These are phyloP conservation scores for Pocillopora damicornis DNA, from an alignment of 64 coral and sea anemone genomes.

Conservation along the genomic window DNA sequence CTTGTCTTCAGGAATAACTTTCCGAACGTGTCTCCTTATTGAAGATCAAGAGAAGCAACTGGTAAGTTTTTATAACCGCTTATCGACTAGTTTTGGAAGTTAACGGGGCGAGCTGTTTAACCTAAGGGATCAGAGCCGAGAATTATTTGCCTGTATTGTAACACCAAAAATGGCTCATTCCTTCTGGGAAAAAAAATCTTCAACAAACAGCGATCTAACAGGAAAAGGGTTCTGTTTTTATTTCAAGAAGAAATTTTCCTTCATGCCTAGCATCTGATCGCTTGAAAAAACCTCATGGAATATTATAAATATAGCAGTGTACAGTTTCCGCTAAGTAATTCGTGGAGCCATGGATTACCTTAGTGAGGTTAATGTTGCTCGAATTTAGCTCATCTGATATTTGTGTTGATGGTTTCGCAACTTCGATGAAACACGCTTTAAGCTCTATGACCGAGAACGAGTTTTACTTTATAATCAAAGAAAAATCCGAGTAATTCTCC, in stretches of 20 bases:
- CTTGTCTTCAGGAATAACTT: neutral
- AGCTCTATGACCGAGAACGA: neutral
- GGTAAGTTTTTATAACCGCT: slow-evolving; percentile 10
- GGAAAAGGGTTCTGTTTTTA: neutral
- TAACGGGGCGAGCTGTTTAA: neutral
- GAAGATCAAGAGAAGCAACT: neutral
- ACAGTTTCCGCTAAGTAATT: neutral
- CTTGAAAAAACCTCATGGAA: slow-evolving; percentile 1
- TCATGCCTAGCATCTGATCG: slow-evolving; percentile 1
- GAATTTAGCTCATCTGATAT: neutral
- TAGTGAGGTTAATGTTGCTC: neutral
- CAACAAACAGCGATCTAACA: neutral
- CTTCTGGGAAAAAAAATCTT: neutral
- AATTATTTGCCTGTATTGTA: neutral
- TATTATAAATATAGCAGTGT: slow-evolving; percentile 9
- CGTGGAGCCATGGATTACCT: neutral
- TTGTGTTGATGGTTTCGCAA: neutral
- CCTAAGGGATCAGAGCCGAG: slow-evolving; percentile 5
- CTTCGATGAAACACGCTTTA: neutral
- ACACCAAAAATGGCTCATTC: neutral
- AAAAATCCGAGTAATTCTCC: slow-evolving; percentile 44
- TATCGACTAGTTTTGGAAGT: neutral
- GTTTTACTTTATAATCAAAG: slow-evolving; percentile 29
- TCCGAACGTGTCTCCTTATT: no score
- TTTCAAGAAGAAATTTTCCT: neutral